phyloP scores from a whole-genome alignment of 1,140 invertebrate species.

The Brachionus angularis region DNA sequence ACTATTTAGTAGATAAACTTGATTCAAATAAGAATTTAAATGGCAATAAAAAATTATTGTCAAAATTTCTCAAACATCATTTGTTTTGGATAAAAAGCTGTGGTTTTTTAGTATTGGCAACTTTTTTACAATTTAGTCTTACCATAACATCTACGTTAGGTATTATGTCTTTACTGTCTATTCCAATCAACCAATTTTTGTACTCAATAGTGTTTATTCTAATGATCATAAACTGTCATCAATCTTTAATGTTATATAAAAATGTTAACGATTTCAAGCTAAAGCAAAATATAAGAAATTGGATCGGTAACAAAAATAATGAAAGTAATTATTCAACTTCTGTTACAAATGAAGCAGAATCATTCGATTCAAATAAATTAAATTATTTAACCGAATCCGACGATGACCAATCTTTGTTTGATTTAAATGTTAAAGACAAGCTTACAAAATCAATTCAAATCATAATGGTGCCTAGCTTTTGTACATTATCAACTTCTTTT shows the following conservation, averaged over 20 bases:
- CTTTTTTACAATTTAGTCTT: constrained; percentile 12
- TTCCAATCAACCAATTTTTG: constrained; percentile 12
- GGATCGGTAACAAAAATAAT: too few relatives aligned
- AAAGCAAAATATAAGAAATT: neutral
- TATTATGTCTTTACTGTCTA: neutral
- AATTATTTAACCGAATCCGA: neutral
- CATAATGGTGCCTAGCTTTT: constrained; percentile 34
- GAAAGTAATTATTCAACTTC: too few relatives aligned
- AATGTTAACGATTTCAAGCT: constrained; percentile 28
- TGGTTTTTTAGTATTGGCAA: constrained; percentile 35
- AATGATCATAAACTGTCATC: constrained; percentile 34
- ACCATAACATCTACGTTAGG: constrained; percentile 25
- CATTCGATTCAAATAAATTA: neutral
- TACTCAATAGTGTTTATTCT: constrained; percentile 35
- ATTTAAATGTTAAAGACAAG: constrained; percentile 14
- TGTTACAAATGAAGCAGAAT: neutral
- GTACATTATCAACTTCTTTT: constrained; percentile 7
- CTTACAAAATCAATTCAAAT: constrained; percentile 13
- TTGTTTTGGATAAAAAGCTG: constrained; percentile 1
- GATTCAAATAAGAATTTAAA: neutral
- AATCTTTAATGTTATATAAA: constrained; percentile 31
- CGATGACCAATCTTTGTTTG: neutral
- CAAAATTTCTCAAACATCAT: constrained; percentile 23
- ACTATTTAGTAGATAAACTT: constrained; percentile 17
- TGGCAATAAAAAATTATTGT: neutral